Evolutionary conservation across 2,113 vertebrate genomes (phyloP).

Genomic region (Narcine bancroftii): DNA sequence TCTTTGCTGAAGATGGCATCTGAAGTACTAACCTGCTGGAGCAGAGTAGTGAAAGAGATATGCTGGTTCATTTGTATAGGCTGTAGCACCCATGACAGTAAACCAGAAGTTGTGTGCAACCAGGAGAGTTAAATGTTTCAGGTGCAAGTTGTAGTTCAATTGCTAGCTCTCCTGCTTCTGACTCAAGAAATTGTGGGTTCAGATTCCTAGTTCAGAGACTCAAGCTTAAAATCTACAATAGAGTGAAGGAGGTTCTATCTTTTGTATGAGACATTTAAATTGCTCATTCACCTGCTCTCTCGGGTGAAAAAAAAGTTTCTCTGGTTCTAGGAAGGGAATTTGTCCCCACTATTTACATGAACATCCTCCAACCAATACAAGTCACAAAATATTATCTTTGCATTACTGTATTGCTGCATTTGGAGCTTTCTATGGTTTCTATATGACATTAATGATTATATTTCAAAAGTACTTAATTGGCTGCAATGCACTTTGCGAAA

Average conservation of each 20-base stretch:
- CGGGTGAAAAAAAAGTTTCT: background rate
- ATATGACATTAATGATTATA: background rate
- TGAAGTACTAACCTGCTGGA: background rate
- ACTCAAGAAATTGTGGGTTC: background rate
- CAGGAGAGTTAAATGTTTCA: background rate
- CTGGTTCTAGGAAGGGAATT: background rate
- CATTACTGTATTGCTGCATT: background rate
- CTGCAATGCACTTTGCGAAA: background rate
- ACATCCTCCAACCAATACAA: background rate
- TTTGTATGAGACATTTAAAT: background rate
- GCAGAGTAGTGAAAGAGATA: background rate
- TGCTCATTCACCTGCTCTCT: background rate
- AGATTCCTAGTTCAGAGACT: too few species aligned
- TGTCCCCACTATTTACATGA: background rate
- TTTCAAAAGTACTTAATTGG: background rate
- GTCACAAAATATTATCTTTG: background rate
- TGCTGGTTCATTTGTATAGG: background rate
- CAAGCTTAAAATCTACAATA: background rate
- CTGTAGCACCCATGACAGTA: background rate
- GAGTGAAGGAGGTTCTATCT: background rate
- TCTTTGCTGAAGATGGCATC: background rate
- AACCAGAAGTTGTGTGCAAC: background rate
- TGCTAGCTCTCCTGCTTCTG: background rate
- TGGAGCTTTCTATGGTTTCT: background rate
- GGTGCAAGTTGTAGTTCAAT: background rate